Evolutionary conservation across 1,140 invertebrate genomes (phyloP), one percentile per base, ranked within the genome.

Genomic region (Bombus affinis): DNA sequence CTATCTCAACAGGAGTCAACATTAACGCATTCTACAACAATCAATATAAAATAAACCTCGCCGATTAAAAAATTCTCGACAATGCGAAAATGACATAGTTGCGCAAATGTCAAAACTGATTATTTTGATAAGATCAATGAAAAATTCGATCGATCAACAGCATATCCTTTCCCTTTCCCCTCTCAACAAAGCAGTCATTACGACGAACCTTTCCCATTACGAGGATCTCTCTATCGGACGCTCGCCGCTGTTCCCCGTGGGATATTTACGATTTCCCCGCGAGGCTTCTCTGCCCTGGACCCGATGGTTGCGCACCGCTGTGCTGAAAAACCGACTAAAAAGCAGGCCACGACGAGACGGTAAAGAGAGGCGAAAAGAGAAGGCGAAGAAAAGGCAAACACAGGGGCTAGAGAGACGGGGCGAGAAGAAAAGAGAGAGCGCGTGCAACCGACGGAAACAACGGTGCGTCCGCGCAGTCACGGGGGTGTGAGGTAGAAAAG

Each of bases 261-360:
- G 39, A 75, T 37, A 65, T 82, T 39, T 53, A 65, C 39, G 25
- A 75, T 82, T 65, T 47, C 57, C 32, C 42, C n/a, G 22, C 8
- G 71, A 9, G 53, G 28, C 37, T 15, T 39, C 68, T 71, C 37
- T 15, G 37, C 22, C 37, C 25, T 28, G 35, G 28, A n/a, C 25
- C 22, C 57, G 47, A 18, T 53, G 47, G 71, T 76, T 83, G 72
- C 22, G 72, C 72, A 83, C 44, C 81, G 72, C 59, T 83, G 81
- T 35, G 42, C 22, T n/a, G 72, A 65, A 39, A 74, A 75, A 83
- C 73, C 73, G 81, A 68, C 28, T 42, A 77, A 77, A 83, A 83
- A 83, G 42, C 73, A 39, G 35, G n/a, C 39, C 53, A 15, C 62
- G 59, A 47, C 35, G 42, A 66, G 72, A 83, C 47, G 35, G 59